Evolutionary conservation across 1,140 invertebrate species (phyloP).

Genomic region (Coptotermes formosanus): DNA sequence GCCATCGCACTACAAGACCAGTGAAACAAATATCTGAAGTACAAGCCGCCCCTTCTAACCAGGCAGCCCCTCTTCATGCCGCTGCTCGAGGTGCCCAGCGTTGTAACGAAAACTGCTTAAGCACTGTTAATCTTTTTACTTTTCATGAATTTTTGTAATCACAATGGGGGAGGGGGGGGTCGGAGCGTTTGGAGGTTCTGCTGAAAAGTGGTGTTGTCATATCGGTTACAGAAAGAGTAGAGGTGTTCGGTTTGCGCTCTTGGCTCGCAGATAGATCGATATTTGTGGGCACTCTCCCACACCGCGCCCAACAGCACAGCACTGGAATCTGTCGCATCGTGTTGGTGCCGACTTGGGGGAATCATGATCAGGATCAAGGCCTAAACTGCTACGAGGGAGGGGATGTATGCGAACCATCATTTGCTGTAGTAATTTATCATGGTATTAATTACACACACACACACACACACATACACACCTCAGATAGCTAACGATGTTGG

Average conservation of each 20-base stretch:
- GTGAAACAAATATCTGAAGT: too few relatives aligned
- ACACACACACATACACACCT: neutral
- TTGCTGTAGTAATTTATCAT: neutral
- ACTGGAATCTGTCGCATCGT: conserved; percentile 1
- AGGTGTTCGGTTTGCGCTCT: conserved; percentile 7
- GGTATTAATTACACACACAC: neutral
- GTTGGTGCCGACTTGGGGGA: neutral
- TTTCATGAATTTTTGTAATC: neutral
- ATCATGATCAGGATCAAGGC: neutral
- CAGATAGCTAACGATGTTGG: neutral
- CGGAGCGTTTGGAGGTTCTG: neutral
- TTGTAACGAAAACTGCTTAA: too few relatives aligned
- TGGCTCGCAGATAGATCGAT: neutral
- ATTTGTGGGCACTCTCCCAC: neutral
- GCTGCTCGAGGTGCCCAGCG: too few relatives aligned
- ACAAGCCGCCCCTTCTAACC: too few relatives aligned
- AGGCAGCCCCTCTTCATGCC: too few relatives aligned
- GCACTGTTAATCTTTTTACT: too few relatives aligned
- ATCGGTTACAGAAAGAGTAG: neutral
- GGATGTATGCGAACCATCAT: neutral
- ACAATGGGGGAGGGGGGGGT: neutral
- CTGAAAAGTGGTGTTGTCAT: conserved; percentile 1
- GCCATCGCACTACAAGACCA: too few relatives aligned
- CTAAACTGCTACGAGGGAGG: neutral
- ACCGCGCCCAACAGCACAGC: neutral